These are phyloP conservation scores for Rhinogobio ventralis DNA, from an alignment of 2,797 vertebrate species.

Conservation along the genomic window DNA sequence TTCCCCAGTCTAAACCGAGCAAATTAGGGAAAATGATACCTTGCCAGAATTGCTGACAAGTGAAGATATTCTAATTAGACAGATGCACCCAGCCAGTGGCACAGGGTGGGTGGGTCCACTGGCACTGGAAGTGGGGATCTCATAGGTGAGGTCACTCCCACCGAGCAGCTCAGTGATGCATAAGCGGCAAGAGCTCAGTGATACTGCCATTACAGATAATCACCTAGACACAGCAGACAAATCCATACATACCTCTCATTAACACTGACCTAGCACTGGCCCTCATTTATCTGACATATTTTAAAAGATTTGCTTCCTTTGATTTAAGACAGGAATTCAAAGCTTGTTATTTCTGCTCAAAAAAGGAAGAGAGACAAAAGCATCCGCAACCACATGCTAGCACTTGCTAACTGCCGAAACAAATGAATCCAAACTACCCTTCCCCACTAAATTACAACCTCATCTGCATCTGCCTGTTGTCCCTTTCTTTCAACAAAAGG, in stretches of 20 bases:
- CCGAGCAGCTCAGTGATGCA: conserved; percentile 60
- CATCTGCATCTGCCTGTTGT: conserved; percentile 31
- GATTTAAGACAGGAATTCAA: conserved; percentile 42
- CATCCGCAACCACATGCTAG: neutral
- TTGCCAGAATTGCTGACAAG: conserved; percentile 92
- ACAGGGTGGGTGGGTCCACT: conserved; percentile 53
- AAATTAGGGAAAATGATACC: conserved; percentile 98
- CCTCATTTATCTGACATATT: conserved; percentile 57
- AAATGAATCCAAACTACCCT: conserved; percentile 45
- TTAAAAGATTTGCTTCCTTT: conserved; percentile 47
- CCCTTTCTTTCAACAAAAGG: conserved; percentile 47
- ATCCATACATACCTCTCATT: conserved; percentile 58
- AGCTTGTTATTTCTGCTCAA: conserved; percentile 43
- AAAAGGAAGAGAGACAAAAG: conserved; percentile 44
- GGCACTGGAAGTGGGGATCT: conserved; percentile 59
- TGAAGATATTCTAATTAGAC: conserved; percentile 95
- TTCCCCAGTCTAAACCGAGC: conserved; percentile 95
- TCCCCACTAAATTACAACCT: conserved; percentile 50
- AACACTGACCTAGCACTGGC: conserved; percentile 56
- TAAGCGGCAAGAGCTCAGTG: conserved; percentile 59
- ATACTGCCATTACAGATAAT: conserved; percentile 61
- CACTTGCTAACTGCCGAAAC: conserved; percentile 36
- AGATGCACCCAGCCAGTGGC: conserved; percentile 76
- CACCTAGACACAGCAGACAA: conserved; percentile 50
- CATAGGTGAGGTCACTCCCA: conserved; percentile 63